A percentile compares a stretch with the other conserved stretches of the same genome.
These are phyloP conservation scores for Apamea monoglypha DNA, from an alignment of 2,888 invertebrate genomes.

Conservation along the genomic window DNA sequence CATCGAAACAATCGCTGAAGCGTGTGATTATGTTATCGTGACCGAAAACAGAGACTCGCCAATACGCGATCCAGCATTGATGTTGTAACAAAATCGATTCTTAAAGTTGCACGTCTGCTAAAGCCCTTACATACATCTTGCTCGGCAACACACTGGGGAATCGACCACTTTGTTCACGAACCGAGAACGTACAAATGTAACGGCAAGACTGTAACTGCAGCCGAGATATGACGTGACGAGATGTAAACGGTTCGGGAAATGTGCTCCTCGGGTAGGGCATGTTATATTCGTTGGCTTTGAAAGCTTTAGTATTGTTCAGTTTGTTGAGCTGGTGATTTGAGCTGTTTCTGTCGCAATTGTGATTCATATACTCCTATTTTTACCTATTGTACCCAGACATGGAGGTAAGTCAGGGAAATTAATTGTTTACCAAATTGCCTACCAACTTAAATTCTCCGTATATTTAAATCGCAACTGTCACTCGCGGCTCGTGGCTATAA, in stretches of 20 bases:
- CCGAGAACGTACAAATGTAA: slow-evolving; percentile 52
- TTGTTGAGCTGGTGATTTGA: slow-evolving; percentile 20
- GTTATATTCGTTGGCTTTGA: slow-evolving; percentile 52
- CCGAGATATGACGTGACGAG: slow-evolving; percentile 59
- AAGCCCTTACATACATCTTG: slow-evolving; percentile 21
- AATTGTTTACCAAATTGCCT: neutral
- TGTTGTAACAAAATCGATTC: slow-evolving; percentile 1
- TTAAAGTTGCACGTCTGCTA: slow-evolving; percentile 14
- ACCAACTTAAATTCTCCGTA: neutral
- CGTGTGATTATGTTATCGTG: neutral
- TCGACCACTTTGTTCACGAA: slow-evolving; percentile 56
- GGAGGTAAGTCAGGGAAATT: neutral
- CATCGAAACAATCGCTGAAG: neutral
- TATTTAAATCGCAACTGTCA: neutral
- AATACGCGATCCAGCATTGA: neutral
- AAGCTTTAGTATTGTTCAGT: slow-evolving; percentile 26
- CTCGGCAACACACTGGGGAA: slow-evolving; percentile 46
- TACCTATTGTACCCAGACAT: neutral
- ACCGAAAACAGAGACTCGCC: neutral
- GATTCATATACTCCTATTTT: neutral
- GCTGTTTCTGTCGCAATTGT: neutral
- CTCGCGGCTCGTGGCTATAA: no score
- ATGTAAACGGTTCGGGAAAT: slow-evolving; percentile 51
- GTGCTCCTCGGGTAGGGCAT: slow-evolving; percentile 24
- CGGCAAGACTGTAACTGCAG: slow-evolving; percentile 53